A percentile compares a stretch with the other conserved stretches of the same genome.
These are phyloP conservation scores for Acronicta aceris DNA, from an alignment of 2,888 invertebrate genomes.

Conservation along the genomic window DNA sequence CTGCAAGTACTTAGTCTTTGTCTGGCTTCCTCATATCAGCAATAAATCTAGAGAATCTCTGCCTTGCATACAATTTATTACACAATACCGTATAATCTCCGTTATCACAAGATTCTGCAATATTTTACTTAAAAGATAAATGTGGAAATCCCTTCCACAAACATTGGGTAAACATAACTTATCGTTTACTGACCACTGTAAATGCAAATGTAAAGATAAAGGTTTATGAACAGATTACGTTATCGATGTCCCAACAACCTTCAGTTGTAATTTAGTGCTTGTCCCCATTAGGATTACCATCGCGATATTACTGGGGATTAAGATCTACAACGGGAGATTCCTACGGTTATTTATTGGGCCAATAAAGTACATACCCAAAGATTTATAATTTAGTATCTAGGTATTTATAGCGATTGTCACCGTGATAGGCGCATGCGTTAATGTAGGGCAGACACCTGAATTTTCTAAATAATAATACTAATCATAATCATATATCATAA, in stretches of 20 bases:
- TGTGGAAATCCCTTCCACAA: constrained; percentile 34
- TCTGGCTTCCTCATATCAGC: constrained; percentile 1
- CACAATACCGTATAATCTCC: constrained; percentile 32
- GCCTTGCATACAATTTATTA: constrained; percentile 20
- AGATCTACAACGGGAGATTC: not conserved
- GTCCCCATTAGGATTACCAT: constrained; percentile 17
- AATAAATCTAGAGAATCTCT: constrained; percentile 22
- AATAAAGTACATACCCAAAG: not conserved
- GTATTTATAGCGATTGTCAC: too few relatives aligned
- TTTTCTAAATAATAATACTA: too few relatives aligned
- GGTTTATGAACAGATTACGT: constrained; percentile 12
- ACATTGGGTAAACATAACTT: constrained; percentile 30
- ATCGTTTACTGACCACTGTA: constrained; percentile 42
- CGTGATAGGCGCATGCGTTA: too few relatives aligned
- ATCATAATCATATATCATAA: too few relatives aligned
- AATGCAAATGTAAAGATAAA: constrained; percentile 33
- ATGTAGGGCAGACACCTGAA: too few relatives aligned
- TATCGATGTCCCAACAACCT: constrained; percentile 24
- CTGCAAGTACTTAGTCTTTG: not conserved
- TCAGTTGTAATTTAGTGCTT: constrained; percentile 12
- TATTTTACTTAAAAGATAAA: constrained; percentile 38
- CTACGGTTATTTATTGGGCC: not conserved
- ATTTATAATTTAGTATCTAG: not conserved
- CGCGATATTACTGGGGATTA: constrained; percentile 8
- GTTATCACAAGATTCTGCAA: constrained; percentile 41